These are phyloP conservation scores for Ciconia maguari DNA, from an alignment of 2,113 vertebrate species.

Conservation along the genomic window DNA sequence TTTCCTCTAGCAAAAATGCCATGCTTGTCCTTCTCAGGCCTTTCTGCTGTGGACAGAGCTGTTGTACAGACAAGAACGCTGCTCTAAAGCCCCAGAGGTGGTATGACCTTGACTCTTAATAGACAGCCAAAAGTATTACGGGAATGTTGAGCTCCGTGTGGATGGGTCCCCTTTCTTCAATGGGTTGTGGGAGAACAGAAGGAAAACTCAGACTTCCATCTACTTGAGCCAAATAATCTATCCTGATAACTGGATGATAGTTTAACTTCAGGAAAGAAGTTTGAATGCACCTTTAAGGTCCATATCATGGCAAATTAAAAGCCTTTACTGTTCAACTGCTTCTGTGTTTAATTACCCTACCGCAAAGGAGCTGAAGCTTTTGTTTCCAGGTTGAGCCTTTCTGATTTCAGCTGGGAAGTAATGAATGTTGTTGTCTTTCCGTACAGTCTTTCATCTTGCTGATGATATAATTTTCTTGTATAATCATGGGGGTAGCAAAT, in stretches of 20 bases:
- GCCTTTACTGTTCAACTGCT: not conserved
- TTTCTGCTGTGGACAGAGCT: not conserved
- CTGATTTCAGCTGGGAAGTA: not conserved
- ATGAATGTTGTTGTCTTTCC: not conserved
- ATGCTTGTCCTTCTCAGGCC: not conserved
- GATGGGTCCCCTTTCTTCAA: not conserved
- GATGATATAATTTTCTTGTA: not conserved
- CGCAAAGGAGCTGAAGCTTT: slow-evolving; percentile 5
- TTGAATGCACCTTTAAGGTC: not conserved
- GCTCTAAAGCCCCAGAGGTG: not conserved
- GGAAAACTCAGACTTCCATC: not conserved
- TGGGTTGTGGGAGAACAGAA: not conserved
- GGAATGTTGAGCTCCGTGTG: not conserved
- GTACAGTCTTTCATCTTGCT: slow-evolving; percentile 6
- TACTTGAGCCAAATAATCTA: not conserved
- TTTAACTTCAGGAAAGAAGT: not conserved
- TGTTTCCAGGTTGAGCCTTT: slow-evolving; percentile 27
- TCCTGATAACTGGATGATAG: not conserved
- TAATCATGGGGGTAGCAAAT: not conserved
- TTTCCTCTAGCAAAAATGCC: not conserved
- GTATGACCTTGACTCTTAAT: not conserved
- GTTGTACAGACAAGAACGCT: not conserved
- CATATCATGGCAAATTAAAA: not conserved
- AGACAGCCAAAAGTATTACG: not conserved
- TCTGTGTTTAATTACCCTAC: slow-evolving; percentile 27